A percentile compares a stretch with the other conserved stretches of the same genome.
These are phyloP conservation scores for Ceyx cyanopectus DNA, from an alignment of 2,113 vertebrate species.

Conservation along the genomic window DNA sequence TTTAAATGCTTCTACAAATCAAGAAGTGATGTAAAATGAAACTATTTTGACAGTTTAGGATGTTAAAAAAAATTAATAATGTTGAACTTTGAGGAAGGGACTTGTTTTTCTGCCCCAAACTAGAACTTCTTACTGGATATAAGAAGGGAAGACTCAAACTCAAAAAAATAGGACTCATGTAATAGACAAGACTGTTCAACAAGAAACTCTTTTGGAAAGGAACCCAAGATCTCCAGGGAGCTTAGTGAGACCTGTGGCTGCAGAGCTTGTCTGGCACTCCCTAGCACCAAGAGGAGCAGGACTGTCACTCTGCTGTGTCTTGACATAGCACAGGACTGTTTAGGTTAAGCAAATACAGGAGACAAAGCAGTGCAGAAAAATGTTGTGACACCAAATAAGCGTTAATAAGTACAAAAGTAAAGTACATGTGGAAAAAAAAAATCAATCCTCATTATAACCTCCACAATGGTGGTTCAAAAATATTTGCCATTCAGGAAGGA, in stretches of 20 bases:
- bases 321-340: not conserved
- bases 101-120: not conserved
- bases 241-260: not conserved
- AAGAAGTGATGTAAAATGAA: not conserved
- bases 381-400: not conserved
- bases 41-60: not conserved
- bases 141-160: not conserved
- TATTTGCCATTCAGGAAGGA: not conserved
- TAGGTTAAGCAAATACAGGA: not conserved
- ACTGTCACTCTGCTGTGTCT: not conserved
- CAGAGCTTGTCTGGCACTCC: accelerated
- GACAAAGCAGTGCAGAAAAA: not conserved
- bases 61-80: not conserved
- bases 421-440: not conserved
- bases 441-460: not conserved
- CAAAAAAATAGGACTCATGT: accelerated
- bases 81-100: not conserved
- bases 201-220: not conserved
- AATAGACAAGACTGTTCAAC: not conserved
- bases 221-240: not conserved
- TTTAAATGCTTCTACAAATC: not conserved
- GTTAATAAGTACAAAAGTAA: not conserved
- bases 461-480: not conserved
- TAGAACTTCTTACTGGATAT: not conserved
- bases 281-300: not conserved